Evolutionary conservation across 2,888 invertebrate genomes (phyloP).

Genomic region (Ommatoiulus sabulosus): DNA sequence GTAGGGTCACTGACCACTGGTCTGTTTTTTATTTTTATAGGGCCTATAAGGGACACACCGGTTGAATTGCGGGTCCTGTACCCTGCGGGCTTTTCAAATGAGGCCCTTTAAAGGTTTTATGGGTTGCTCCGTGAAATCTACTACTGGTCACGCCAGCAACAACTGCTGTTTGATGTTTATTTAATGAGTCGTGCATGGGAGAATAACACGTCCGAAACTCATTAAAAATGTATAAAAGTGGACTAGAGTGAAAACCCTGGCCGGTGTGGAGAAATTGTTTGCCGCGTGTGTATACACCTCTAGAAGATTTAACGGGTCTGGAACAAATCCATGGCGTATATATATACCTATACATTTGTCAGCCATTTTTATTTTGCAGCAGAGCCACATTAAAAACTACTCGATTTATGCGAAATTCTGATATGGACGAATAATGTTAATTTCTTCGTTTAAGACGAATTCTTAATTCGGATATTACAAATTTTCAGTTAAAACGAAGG

Average conservation of each 20-base stretch:
- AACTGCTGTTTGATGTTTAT: conserved; percentile 48
- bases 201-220: conserved; percentile 32
- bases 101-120: conserved; percentile 41
- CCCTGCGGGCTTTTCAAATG: conserved; percentile 12
- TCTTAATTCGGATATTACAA: no score
- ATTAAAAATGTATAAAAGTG: conserved; percentile 41
- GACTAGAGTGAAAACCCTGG: background rate
- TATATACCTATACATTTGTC: background rate
- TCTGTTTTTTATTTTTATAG: conserved; percentile 10
- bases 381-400: no score
- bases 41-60: conserved; percentile 38
- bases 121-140: conserved; percentile 27
- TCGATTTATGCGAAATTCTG: no score
- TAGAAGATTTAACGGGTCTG: background rate
- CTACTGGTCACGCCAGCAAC: conserved; percentile 41
- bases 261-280: background rate
- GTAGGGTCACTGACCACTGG: conserved; percentile 17
- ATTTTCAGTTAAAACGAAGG: no score
- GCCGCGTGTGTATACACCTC: background rate
- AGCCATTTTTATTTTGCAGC: no score
- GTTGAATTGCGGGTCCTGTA: conserved; percentile 18
- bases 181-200: conserved; percentile 39
- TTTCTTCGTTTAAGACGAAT: no score
- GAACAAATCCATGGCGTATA: background rate
- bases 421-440: no score